phyloP scores from a whole-genome alignment of 2,888 invertebrate genomes.

The Pterostichus niger region DNA sequence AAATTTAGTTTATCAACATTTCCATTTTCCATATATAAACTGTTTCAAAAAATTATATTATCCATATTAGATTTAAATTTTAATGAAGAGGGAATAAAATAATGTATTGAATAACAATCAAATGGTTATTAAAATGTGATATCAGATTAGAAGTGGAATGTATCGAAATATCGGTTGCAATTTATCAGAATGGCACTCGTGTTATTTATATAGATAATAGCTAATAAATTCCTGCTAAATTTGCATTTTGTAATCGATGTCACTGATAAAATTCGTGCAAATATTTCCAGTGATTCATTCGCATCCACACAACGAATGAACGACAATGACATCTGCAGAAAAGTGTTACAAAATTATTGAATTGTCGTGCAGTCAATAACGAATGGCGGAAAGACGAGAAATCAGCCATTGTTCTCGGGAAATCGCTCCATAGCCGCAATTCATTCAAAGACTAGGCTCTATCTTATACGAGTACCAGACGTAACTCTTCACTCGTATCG shows the following conservation, averaged over 20 bases:
- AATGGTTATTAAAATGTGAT: neutral
- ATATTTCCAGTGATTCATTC: neutral
- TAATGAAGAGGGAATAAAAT: neutral
- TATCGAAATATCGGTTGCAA: constrained; percentile 1
- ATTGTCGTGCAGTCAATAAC: constrained; percentile 27
- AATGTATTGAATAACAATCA: neutral
- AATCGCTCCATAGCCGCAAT: constrained; percentile 1
- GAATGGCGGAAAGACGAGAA: constrained; percentile 16
- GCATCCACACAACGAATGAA: neutral
- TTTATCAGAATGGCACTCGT: neutral
- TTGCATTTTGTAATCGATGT: constrained; percentile 5
- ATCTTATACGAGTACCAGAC: too few relatives aligned
- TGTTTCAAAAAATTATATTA: neutral
- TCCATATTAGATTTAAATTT: too few relatives aligned
- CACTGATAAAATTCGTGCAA: neutral
- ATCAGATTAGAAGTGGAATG: constrained; percentile 8
- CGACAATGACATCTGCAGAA: constrained; percentile 24
- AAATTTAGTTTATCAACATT: constrained; percentile 24
- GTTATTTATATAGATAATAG: neutral
- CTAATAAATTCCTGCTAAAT: constrained; percentile 6
- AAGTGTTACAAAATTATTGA: constrained; percentile 12
- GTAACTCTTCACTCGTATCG: too few relatives aligned
- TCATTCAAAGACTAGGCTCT: neutral
- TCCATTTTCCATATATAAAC: neutral
- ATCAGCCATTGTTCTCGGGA: constrained; percentile 23